Conservation (phyloP, 1,140 invertebrate species). For the Forficula auricularia region DNA sequence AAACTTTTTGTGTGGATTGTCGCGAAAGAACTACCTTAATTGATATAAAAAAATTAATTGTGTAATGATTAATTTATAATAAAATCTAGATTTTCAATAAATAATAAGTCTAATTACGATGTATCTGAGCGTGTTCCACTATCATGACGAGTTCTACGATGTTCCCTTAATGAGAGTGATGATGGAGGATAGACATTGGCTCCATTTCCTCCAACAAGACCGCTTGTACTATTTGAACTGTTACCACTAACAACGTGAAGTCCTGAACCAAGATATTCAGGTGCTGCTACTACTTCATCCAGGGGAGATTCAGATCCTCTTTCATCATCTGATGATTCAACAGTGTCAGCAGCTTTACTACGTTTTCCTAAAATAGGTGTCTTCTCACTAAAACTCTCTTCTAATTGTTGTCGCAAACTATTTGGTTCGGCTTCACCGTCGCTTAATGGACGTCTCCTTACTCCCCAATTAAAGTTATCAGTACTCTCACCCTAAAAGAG, state of each 20-base stretch:
- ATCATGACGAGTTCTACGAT: slow-evolving; percentile 34
- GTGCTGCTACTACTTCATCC: slow-evolving; percentile 43
- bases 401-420: slow-evolving; percentile 25
- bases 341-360: slow-evolving; percentile 37
- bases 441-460: slow-evolving; percentile 63
- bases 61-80: no score
- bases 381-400: slow-evolving; percentile 49
- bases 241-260: slow-evolving; percentile 12
- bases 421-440: slow-evolving; percentile 41
- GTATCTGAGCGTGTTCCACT: slow-evolving; percentile 54
- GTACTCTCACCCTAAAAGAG: slow-evolving; percentile 66
- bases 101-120: no score
- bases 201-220: not conserved
- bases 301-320: slow-evolving; percentile 69
- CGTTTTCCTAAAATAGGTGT: slow-evolving; percentile 44
- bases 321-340: slow-evolving; percentile 84
- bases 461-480: slow-evolving; percentile 95
- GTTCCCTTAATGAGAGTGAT: slow-evolving; percentile 33
- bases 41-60: no score
- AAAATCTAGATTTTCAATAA: no score
- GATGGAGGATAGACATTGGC: slow-evolving; percentile 30
- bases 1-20: no score
- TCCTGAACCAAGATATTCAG: slow-evolving; percentile 23
- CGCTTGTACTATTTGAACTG: slow-evolving; percentile 25
- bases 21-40: no score